These are phyloP conservation scores for Megamerina dolium DNA, from an alignment of 2,888 invertebrate species.

Conservation along the genomic window DNA sequence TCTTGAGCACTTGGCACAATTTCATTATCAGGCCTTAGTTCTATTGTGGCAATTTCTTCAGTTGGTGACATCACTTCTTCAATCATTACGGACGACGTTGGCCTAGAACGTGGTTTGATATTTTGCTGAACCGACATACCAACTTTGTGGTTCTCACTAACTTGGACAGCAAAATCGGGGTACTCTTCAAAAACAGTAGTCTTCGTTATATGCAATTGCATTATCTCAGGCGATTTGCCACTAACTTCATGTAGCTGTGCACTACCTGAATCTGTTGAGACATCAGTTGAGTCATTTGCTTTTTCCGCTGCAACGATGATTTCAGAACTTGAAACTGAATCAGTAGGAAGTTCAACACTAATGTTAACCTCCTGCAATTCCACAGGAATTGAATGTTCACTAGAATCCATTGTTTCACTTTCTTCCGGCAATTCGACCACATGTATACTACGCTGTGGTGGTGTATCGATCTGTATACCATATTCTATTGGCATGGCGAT, in stretches of 20 bases:
- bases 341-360: constrained; percentile 39
- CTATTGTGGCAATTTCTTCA: constrained; percentile 49
- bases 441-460: too few species aligned
- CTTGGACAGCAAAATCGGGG: constrained; percentile 31
- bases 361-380: constrained; percentile 38
- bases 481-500: constrained; percentile 52
- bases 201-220: constrained; percentile 39
- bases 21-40: constrained; percentile 49
- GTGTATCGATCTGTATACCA: constrained; percentile 37
- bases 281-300: too few species aligned
- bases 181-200: constrained; percentile 39
- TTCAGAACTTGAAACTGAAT: too few species aligned
- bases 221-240: constrained; percentile 26
- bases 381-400: neutral
- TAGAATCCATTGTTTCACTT: neutral
- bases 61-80: constrained; percentile 52
- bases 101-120: constrained; percentile 32
- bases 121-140: constrained; percentile 30
- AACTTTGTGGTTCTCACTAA: constrained; percentile 37
- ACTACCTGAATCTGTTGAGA: constrained; percentile 26
- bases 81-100: constrained; percentile 52
- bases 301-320: constrained; percentile 31
- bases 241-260: constrained; percentile 17
- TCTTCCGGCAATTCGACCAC: constrained; percentile 37
- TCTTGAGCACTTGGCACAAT: constrained; percentile 20